These are phyloP conservation scores for Phlogophora meticulosa DNA, from an alignment of 2,888 invertebrate genomes.

Conservation along the genomic window DNA sequence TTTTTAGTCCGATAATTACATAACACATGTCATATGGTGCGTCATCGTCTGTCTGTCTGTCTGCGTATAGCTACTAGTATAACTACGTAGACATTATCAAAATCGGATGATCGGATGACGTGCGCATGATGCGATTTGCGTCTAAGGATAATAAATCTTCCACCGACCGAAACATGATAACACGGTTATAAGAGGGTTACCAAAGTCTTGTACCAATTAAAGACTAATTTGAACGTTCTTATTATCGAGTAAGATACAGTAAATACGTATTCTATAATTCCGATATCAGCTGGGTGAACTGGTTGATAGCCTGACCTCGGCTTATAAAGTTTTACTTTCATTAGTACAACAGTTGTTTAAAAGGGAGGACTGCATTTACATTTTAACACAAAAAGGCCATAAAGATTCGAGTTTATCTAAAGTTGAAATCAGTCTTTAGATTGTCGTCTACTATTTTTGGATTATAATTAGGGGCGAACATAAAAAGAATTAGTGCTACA, in stretches of 20 bases:
- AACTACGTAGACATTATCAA: too few relatives aligned
- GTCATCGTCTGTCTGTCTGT: too few relatives aligned
- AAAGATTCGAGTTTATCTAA: neutral
- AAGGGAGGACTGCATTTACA: slow-evolving; percentile 17
- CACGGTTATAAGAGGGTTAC: neutral
- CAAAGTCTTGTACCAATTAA: slow-evolving; percentile 27
- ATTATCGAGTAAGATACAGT: slow-evolving; percentile 4
- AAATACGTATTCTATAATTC: neutral
- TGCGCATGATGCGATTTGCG: slow-evolving; percentile 18
- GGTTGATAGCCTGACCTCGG: slow-evolving; percentile 1
- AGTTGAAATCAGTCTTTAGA: slow-evolving; percentile 8
- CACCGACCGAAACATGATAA: neutral
- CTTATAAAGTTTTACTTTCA: slow-evolving; percentile 16
- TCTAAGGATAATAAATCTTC: slow-evolving; percentile 17
- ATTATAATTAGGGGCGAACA: slow-evolving; percentile 29
- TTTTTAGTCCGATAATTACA: too few relatives aligned
- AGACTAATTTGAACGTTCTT: slow-evolving; percentile 14
- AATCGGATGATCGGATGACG: too few relatives aligned
- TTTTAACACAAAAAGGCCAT: slow-evolving; percentile 20
- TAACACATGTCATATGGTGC: too few relatives aligned
- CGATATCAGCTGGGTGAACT: slow-evolving; percentile 8
- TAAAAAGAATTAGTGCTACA: slow-evolving; percentile 24
- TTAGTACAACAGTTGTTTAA: slow-evolving; percentile 7
- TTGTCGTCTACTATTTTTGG: slow-evolving; percentile 15
- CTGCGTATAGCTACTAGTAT: too few relatives aligned